Base-by-base conservation (phyloP, 2,888 invertebrate genomes). In the Nomada goodeniana region DNA sequence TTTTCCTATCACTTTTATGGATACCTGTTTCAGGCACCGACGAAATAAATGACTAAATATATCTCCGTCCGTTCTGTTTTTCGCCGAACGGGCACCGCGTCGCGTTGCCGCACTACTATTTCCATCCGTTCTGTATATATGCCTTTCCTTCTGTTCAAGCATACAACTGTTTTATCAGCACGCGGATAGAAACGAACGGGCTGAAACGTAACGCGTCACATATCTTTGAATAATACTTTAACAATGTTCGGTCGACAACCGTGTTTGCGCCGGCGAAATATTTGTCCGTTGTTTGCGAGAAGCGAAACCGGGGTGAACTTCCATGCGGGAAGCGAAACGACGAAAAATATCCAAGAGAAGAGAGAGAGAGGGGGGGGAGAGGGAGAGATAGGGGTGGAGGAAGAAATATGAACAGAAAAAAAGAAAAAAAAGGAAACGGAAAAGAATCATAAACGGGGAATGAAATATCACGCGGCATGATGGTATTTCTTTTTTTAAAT, bases 211-310 rank as follows among this genome's bases (percentile, higher is more conserved):
- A 29, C 70, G 11, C 44, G 44, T 29, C 53, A 13, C 63, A 13
- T 70, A 70, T 53, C 63, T 44, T 73, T 36, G 47, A 65, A 77
- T 65, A 73, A 77, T 72, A 55, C 47, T 68, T 47, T 68, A 68
- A 68, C 36, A 53, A 55, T 50, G 50, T 69, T 42, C 50, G 42
- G 52, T 9, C 20, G 29, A 9, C 23, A 52, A 63, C 47, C 52
- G 23, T 68, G 57, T 74, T 55, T 52, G 15, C 52, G 2, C 23
- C 13, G 23, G 26, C 20, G 42, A 74, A 68, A 55, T 42, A 59
- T 69, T 64, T 59, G 47, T 69, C n/a, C 23, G n/a, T 26, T 47
- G 50, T 67, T 63, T 18, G 63, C n/a, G 68, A 52, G 23, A 44
- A 61, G 7, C 36, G 7, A 73, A 57, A 18, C 20, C 9, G 20